phyloP scores from a whole-genome alignment of 2,797 vertebrate species.

The Manis javanica region DNA sequence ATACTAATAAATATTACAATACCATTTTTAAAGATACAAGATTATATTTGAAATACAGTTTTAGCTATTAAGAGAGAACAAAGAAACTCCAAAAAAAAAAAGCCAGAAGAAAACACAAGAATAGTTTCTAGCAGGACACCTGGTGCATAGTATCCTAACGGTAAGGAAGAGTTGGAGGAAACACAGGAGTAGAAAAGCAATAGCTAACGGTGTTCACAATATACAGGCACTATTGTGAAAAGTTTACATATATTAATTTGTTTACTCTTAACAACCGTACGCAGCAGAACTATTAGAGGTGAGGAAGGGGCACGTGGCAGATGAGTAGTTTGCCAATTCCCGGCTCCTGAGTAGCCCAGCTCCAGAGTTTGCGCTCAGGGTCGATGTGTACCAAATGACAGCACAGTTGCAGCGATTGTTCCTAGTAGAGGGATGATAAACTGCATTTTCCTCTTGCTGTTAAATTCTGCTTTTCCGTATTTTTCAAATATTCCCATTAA shows the following conservation, averaged over 20 bases:
- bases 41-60: not conserved
- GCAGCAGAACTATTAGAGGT: not conserved
- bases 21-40: conserved; percentile 27
- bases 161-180: not conserved
- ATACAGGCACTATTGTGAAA: not conserved
- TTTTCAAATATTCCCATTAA: not conserved
- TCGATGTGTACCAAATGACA: not conserved
- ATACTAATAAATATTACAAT: not conserved
- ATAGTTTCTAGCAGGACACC: not conserved
- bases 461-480: conserved; percentile 27
- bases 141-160: not conserved
- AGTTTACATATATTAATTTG: not conserved
- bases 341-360: not conserved
- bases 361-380: not conserved
- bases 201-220: not conserved
- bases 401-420: not conserved
- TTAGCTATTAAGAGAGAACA: not conserved
- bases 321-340: not conserved
- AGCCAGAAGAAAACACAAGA: not conserved
- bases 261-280: not conserved
- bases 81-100: not conserved
- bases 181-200: not conserved
- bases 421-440: not conserved
- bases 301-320: not conserved
- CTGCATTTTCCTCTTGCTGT: not conserved